Base-by-base conservation (phyloP, 2,113 vertebrate genomes). In the Neoarius graeffei region DNA sequence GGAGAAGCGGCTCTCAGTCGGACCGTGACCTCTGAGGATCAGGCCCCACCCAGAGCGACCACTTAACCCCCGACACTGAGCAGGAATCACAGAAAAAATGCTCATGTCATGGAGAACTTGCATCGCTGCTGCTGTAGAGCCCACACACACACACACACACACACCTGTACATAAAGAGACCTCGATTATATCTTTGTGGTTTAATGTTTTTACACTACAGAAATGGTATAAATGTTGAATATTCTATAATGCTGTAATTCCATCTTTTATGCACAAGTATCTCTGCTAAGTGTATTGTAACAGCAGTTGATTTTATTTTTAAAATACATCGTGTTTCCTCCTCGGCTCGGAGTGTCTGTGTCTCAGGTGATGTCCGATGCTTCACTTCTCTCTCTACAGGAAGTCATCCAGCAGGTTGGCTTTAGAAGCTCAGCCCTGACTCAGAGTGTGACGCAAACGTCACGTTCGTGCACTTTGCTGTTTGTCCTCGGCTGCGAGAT, bases 271-370 rank as follows among this genome's bases (percentile, higher is more conserved):
- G 97, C 97, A 98, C 97, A 97, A 94, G 93, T 93, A 94, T 95
- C 98, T 98, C 97, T 97, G 94, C 97, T 97, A 97, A 97, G 97
- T 98, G 97, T 98, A 97, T 97, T 96, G 97, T 98, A 98, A 96
- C 97, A 96, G 95, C 97, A 96, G 97, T 98, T 96, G 97, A 97
- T 54, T 54, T 54, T 98, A 98, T 99, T 98, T 98, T 99, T 98
- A 95, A 97, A 97, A 98, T 98, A 97, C 97, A 98, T 93, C 57
- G 86, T 95, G 97, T 96, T 95, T 97, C 97, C 56, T 5, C 8
- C 56, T 59, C 56, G 5, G 15, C 13, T 30, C 15, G 0, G n/a
- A 19, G 25, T 4, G 7, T 52, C 1, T 13, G 1, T 56, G 4
- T 42, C 17, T 48, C 8, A 1, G 71, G 13, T 13, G 52, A 79